Base-by-base conservation (phyloP, 2,888 invertebrate species). In the Pyralis farinalis region DNA sequence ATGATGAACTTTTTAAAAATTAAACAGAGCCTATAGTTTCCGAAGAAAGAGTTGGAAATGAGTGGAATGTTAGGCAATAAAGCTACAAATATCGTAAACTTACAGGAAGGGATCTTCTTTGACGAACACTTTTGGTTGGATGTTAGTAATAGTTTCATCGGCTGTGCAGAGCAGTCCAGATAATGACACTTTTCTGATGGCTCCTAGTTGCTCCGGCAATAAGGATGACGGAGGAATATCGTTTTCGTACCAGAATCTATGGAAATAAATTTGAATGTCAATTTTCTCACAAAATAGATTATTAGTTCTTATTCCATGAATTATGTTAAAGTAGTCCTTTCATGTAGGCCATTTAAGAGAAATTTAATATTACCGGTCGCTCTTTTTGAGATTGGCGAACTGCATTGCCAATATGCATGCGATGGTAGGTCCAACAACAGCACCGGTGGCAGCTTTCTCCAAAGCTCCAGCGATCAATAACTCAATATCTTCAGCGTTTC, bases 201-300 rank as follows among this genome's bases (percentile, higher is more conserved):
- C 96, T 40, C 92, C 92, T 7, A 97, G 84, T 69, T 97, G 97
- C 35, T 93, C 94, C 44, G 92, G 89, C 0, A 90, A 91, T 47
- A 97, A 91, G 0, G 96, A 94, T 9, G 96, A 96, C 0, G 97
- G 97, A 0, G 97, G 97, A 33, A 97, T 90, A 66, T 97, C 97
- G 69, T 97, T 97, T 76, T 98, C 98, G 66, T 97, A 98, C 97
- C 97, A 98, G 73, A 97, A 98, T 47, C 98, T 90, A 62, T 6
- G 54, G 45, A 12, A 16, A 4, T 12, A 12, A 12, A 30, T 4
- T 16, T 4, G 4, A 4, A 3, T 16, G 4, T 3, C 2, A 16
- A 16, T 16, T 16, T 16, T 16, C 16, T 16, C 16, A 4, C 16
- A 16, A 16, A 16, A 3, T 16, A 16, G n/a, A n/a, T n/a, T n/a